Conservation (phyloP, 1,140 invertebrate species). For the Calliphora vicina region DNA sequence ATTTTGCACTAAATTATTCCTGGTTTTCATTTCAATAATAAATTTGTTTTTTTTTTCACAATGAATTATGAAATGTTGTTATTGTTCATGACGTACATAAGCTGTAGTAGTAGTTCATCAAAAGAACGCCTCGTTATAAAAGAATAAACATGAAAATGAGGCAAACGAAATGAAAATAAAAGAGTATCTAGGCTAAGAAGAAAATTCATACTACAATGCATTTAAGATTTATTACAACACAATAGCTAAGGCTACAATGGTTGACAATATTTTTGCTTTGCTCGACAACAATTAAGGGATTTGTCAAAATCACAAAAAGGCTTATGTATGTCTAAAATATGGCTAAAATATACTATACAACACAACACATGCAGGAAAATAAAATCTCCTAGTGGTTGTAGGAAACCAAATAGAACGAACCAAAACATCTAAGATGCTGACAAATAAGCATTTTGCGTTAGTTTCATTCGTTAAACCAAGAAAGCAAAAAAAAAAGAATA, state of each 20-base stretch:
- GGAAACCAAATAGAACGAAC: not conserved
- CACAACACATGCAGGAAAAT: not conserved
- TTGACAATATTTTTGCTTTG: not conserved
- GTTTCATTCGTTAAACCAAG: not conserved
- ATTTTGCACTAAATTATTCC: not conserved
- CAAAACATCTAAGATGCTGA: not conserved
- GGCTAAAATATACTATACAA: not conserved
- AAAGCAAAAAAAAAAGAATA: not conserved
- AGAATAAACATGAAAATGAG: not conserved
- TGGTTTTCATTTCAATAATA: not conserved
- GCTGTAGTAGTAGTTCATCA: not conserved
- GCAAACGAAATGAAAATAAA: too few species aligned
- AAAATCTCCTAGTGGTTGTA: not conserved
- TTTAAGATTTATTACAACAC: constrained; percentile 1
- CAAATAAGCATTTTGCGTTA: not conserved
- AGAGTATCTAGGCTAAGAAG: not conserved
- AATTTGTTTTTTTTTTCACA: not conserved
- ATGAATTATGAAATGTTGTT: not conserved
- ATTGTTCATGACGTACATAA: not conserved
- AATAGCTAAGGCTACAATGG: not conserved
- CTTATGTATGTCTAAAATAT: not conserved
- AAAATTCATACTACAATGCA: not conserved
- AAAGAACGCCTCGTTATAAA: not conserved
- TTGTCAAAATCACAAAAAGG: constrained; percentile 24
- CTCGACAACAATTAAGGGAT: not conserved